Evolutionary conservation across 1,140 invertebrate genomes (phyloP).

Genomic region (Cotesia vestalis): DNA sequence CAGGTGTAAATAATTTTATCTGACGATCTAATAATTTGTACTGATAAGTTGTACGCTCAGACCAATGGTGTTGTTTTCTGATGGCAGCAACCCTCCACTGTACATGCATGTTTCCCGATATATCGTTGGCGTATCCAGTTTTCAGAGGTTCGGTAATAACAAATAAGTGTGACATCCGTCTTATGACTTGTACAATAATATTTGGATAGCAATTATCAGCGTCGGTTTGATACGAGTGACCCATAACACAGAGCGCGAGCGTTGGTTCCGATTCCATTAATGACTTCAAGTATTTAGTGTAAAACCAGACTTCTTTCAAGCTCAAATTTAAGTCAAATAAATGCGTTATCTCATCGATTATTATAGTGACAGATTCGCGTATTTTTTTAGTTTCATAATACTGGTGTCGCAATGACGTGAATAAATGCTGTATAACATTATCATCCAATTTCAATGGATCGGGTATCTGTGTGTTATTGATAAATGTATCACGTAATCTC

Average conservation of each 20-base stretch:
- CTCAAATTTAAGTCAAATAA: conserved; percentile 71
- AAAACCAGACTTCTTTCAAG: conserved; percentile 67
- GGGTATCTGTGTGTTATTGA: conserved; percentile 39
- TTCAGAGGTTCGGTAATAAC: conserved; percentile 72
- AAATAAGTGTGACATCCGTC: conserved; percentile 70
- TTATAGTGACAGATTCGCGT: conserved; percentile 60
- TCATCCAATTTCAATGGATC: conserved; percentile 51
- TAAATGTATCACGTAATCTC: conserved; percentile 44
- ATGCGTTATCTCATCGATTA: conserved; percentile 77
- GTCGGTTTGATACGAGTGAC: conserved; percentile 66
- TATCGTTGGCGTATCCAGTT: conserved; percentile 74
- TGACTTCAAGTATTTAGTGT: conserved; percentile 63
- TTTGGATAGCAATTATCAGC: conserved; percentile 58
- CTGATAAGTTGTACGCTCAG: conserved; percentile 66
- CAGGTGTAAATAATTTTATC: conserved; percentile 75
- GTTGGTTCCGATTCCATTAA: conserved; percentile 56
- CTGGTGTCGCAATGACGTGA: conserved; percentile 48
- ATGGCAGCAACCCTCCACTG: conserved; percentile 60
- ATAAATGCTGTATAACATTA: conserved; percentile 59
- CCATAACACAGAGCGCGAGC: conserved; percentile 65
- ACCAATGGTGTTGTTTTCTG: conserved; percentile 62
- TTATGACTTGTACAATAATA: conserved; percentile 68
- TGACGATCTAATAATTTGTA: conserved; percentile 78
- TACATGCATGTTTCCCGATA: conserved; percentile 73
- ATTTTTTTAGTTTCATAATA: conserved; percentile 49